Conservation (phyloP, 2,797 vertebrate species). For the Hoplostethus mediterraneus region DNA sequence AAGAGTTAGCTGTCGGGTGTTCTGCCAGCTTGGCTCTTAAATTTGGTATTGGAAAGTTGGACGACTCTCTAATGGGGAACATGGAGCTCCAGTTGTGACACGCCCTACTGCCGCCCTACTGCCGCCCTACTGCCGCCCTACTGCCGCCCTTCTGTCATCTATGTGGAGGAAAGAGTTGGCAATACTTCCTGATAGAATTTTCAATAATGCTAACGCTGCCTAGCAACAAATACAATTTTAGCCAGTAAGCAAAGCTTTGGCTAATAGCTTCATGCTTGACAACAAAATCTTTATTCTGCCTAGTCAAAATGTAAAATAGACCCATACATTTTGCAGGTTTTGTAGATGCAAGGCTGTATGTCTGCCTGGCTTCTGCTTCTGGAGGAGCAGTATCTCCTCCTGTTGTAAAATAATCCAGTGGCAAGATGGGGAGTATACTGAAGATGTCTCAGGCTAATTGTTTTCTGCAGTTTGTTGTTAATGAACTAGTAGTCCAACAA, state of each 20-base stretch:
- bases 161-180: background rate
- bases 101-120: conserved; percentile 35
- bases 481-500: background rate
- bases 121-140: too few relatives aligned
- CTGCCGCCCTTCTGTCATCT: background rate
- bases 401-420: background rate
- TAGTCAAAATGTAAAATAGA: conserved; percentile 30
- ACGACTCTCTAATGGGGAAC: background rate
- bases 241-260: conserved; percentile 3
- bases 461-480: background rate
- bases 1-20: background rate
- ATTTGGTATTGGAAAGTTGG: background rate
- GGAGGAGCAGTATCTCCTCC: background rate
- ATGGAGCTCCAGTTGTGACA: conserved; percentile 40
- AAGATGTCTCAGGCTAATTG: background rate
- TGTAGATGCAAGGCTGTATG: background rate
- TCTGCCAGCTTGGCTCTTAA: background rate
- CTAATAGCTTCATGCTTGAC: conserved; percentile 1
- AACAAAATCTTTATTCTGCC: conserved; percentile 18
- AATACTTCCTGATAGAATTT: background rate
- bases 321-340: background rate
- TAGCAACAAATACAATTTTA: conserved; percentile 24
- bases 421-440: background rate
- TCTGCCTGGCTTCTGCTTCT: background rate
- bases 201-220: background rate